These are phyloP conservation scores for Saxidomus purpurata DNA, from an alignment of 1,140 invertebrate genomes.

Conservation along the genomic window DNA sequence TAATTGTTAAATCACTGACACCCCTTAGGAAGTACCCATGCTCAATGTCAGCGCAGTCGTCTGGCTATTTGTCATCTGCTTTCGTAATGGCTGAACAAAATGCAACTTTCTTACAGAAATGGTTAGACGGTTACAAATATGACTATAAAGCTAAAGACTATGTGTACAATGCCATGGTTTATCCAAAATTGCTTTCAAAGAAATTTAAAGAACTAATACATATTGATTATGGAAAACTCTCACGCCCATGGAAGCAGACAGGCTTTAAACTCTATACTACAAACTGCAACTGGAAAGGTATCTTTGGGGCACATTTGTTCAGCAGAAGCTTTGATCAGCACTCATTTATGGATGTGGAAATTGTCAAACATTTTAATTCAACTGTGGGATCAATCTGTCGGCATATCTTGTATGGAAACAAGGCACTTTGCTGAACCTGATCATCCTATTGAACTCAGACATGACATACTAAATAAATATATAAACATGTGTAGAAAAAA, in stretches of 20 bases:
- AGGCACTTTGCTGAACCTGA: background rate
- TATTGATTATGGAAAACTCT: background rate
- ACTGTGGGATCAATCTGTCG: constrained; percentile 16
- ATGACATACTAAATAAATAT: too few species aligned
- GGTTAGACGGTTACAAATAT: background rate
- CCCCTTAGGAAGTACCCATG: background rate
- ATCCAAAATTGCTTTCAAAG: background rate
- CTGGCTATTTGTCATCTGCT: background rate
- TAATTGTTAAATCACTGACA: background rate
- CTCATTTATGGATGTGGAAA: background rate
- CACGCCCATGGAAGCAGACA: background rate
- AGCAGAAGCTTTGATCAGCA: background rate
- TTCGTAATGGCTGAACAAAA: background rate
- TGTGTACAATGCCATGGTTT: constrained; percentile 2
- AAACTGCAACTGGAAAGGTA: background rate
- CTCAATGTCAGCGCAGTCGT: background rate
- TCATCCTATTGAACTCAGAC: too few species aligned
- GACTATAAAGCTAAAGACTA: background rate
- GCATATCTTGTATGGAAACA: constrained; percentile 34
- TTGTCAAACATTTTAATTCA: background rate
- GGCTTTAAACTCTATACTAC: background rate
- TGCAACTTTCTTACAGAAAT: background rate
- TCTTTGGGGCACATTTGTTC: constrained; percentile 14
- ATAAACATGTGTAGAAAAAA: too few species aligned
- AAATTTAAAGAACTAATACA: background rate